Base-by-base conservation (phyloP, 2,113 vertebrate genomes). In the Piprites chloris region DNA sequence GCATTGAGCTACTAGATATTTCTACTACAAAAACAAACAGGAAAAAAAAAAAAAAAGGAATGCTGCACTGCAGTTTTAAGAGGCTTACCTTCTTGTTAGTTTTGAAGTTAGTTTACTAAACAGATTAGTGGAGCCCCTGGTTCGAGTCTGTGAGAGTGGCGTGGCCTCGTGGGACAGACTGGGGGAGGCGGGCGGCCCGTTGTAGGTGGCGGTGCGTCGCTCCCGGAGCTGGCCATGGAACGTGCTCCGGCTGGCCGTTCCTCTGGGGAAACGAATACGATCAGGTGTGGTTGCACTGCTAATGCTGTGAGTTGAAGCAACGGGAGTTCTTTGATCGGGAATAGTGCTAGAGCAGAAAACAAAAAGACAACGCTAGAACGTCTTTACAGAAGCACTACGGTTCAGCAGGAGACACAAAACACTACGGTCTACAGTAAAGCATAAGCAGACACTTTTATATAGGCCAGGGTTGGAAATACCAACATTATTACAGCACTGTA, bases 51-150 rank as follows among this genome's bases (percentile, higher is more conserved):
- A 35, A 55, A 80, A 46, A 46, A 17, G 41, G 14, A 74, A 49
- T 1, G 0, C 1, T 1, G 9, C 66, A 9, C 3, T 5, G 27
- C 21, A 23, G 8, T 5, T 42, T 47, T 0, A 5, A 3, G 68
- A 62, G 68, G 53, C 97, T 96, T 99, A 99, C 99, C 99, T 99
- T 97, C 99, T 98, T 2, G 99, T 99, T 46, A 99, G 99, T 82
- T 99, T 99, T 55, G 99, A 99, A 93, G 99, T 99, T 78, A 99
- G 98, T 95, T 99, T 99, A 94, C 98, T 99, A 95, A 99, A 99
- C 5, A 99, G 99, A 83, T 99, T 99, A 92, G 99, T 99, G 96
- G 99, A 99, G 87, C 99, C 99, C 37, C 99, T 98, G 97, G 99
- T 98, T 97, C 99, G 98, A 11, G 99, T 98, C 97, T 99, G 99